Evolutionary conservation across 2,797 vertebrate species (phyloP).

Genomic region (Galago senegalensis): DNA sequence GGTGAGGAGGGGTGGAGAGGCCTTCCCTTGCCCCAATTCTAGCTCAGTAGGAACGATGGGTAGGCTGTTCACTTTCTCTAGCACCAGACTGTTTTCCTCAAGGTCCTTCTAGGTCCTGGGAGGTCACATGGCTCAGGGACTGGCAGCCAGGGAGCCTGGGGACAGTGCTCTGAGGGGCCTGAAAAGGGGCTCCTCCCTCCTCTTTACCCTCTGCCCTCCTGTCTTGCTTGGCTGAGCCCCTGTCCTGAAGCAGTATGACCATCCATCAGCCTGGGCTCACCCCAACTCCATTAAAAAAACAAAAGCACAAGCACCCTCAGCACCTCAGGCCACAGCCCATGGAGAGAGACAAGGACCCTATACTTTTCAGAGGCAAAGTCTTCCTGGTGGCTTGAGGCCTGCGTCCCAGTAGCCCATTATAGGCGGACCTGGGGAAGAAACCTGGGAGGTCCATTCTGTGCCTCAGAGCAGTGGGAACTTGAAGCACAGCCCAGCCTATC

Average conservation of each 20-base stretch:
- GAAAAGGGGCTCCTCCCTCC: background rate
- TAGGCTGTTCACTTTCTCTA: background rate
- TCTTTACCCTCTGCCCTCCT: too few relatives aligned
- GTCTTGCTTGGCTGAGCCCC: background rate
- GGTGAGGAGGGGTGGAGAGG: background rate
- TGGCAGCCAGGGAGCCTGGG: background rate
- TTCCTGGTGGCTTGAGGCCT: background rate
- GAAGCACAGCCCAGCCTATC: background rate
- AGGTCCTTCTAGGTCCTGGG: background rate
- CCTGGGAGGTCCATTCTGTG: background rate
- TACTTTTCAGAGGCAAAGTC: background rate
- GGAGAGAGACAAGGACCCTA: background rate
- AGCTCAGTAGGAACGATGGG: background rate
- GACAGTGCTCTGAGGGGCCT: background rate
- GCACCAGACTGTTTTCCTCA: background rate
- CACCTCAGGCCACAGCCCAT: background rate
- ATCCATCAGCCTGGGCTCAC: background rate
- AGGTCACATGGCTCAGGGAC: background rate
- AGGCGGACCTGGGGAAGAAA: background rate
- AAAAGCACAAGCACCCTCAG: slow-evolving; percentile 78
- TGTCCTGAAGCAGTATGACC: background rate
- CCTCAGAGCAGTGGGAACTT: slow-evolving; percentile 3
- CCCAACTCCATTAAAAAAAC: background rate
- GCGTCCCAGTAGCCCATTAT: background rate
- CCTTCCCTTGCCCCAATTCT: background rate